A percentile compares a stretch with the other conserved stretches of the same genome.
These are phyloP conservation scores for Colletes latitarsis DNA, from an alignment of 1,140 invertebrate genomes.

Conservation along the genomic window DNA sequence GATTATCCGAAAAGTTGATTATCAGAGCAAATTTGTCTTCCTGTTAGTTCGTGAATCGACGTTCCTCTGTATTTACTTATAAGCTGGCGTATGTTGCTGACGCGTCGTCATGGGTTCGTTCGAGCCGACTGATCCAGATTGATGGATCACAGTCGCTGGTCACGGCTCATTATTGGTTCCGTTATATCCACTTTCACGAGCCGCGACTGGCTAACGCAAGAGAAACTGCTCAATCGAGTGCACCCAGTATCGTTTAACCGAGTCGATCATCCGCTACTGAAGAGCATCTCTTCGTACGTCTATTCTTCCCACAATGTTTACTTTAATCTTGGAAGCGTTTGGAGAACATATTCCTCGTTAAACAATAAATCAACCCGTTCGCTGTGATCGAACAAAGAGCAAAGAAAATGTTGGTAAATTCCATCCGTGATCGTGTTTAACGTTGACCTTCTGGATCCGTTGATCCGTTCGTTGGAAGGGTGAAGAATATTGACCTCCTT, in stretches of 20 bases:
- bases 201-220: constrained; percentile 47
- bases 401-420: neutral
- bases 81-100: constrained; percentile 39
- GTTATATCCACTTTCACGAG: constrained; percentile 71
- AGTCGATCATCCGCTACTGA: constrained; percentile 45
- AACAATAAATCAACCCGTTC: constrained; percentile 1
- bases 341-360: constrained; percentile 4
- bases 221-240: constrained; percentile 69
- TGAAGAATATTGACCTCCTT: too few relatives aligned
- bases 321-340: neutral
- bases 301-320: neutral
- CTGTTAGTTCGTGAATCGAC: too few relatives aligned
- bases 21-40: too few relatives aligned
- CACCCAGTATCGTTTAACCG: constrained; percentile 56
- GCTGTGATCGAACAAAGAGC: neutral
- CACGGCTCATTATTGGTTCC: constrained; percentile 71
- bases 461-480: too few relatives aligned
- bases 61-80: too few relatives aligned
- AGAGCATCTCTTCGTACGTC: neutral
- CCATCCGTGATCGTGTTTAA: too few relatives aligned
- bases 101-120: constrained; percentile 36
- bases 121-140: constrained; percentile 61
- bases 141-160: constrained; percentile 66
- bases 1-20: too few relatives aligned
- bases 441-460: neutral